phyloP scores from a whole-genome alignment of 2,113 vertebrate species.

The Dolichotis patagonum region DNA sequence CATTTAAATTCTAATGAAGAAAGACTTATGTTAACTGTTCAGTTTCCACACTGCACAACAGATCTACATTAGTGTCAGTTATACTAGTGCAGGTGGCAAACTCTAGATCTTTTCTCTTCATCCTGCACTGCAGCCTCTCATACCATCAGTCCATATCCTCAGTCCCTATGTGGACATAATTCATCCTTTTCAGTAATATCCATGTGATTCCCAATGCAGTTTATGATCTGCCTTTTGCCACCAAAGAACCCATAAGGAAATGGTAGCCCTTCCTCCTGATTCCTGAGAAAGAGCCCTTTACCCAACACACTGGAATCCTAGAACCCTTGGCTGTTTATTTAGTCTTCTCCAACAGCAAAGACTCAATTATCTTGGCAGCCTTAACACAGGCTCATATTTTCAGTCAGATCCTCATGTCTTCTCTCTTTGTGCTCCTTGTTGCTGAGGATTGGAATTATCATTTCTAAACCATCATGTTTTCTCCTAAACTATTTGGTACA shows the following conservation, averaged over 20 bases:
- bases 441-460: not conserved
- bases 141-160: not conserved
- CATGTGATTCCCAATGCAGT: accelerated
- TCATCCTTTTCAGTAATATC: not conserved
- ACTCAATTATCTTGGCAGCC: not conserved
- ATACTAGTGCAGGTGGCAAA: too few species aligned
- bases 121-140: not conserved
- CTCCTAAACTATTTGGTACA: not conserved
- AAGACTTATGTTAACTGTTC: not conserved
- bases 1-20: not conserved
- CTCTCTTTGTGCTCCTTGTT: accelerated
- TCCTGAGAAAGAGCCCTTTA: not conserved
- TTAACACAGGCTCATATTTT: too few species aligned
- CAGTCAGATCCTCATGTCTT: not conserved
- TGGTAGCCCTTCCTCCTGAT: not conserved
- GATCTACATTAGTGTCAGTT: not conserved
- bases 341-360: not conserved
- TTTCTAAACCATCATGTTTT: not conserved
- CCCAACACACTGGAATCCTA: not conserved
- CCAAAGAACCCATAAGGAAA: not conserved
- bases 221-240: too few species aligned
- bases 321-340: not conserved
- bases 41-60: not conserved
- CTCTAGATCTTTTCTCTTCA: not conserved
- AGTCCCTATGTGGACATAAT: too few species aligned